Conservation (phyloP, 2,888 invertebrate species). For the Dioctria rufipes region DNA sequence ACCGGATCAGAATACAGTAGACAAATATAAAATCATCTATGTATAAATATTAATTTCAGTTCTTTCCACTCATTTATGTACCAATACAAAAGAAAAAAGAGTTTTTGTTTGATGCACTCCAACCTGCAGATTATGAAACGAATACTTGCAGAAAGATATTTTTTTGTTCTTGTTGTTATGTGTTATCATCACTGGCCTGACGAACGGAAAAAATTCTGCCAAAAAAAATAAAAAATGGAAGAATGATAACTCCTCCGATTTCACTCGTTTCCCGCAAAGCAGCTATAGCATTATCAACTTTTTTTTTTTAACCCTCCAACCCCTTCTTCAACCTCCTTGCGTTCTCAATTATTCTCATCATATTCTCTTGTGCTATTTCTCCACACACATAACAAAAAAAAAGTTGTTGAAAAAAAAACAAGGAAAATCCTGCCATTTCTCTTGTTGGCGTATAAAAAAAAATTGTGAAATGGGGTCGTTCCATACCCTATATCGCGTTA, state of each 20-base stretch:
- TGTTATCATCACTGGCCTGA: slow-evolving; percentile 24
- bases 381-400: background rate
- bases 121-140: slow-evolving; percentile 44
- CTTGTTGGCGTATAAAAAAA: slow-evolving; percentile 44
- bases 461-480: slow-evolving; percentile 48
- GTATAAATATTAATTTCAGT: slow-evolving; percentile 35
- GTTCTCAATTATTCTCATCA: slow-evolving; percentile 16
- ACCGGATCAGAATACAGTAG: background rate
- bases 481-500: slow-evolving; percentile 42
- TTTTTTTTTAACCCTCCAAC: background rate
- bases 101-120: slow-evolving; percentile 28
- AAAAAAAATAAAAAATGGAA: slow-evolving; percentile 41
- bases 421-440: slow-evolving; percentile 46
- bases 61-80: slow-evolving; percentile 29
- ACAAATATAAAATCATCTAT: too few relatives aligned
- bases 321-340: background rate
- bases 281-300: background rate
- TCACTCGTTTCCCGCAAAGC: background rate
- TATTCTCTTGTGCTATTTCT: slow-evolving; percentile 44
- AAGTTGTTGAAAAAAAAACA: slow-evolving; percentile 8
- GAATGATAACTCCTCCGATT: slow-evolving; percentile 30
- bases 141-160: slow-evolving; percentile 9
- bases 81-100: slow-evolving; percentile 14
- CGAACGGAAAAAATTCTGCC: slow-evolving; percentile 21
- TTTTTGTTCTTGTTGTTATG: slow-evolving; percentile 14